Percentiles rank a stretch among this genome's conserved stretches.
phyloP scores from a whole-genome alignment of 2,113 vertebrate genomes.

The Furnarius figulus region DNA sequence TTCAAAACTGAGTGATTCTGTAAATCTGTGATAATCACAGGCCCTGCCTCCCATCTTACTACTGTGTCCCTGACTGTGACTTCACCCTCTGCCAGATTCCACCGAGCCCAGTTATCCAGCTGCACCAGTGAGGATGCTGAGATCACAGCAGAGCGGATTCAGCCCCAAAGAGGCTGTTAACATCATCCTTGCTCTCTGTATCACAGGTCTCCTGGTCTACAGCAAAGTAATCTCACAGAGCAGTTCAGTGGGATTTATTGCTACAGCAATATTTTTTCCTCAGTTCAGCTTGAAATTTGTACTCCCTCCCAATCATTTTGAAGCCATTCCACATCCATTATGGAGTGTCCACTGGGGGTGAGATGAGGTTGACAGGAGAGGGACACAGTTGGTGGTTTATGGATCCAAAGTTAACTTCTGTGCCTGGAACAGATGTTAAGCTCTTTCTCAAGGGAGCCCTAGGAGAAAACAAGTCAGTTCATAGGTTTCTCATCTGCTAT shows the following conservation, averaged over 20 bases:
- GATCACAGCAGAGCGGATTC: not conserved
- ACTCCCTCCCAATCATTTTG: not conserved
- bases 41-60: not conserved
- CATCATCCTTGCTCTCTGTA: accelerated
- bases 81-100: not conserved
- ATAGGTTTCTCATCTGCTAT: not conserved
- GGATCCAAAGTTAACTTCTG: not conserved
- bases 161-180: accelerated
- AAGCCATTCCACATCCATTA: accelerated
- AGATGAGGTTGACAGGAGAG: not conserved
- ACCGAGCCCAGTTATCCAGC: accelerated
- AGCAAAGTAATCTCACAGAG: accelerated
- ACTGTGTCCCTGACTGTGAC: not conserved
- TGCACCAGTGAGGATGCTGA: accelerated
- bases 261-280: accelerated
- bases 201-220: not conserved
- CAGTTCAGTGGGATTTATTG: not conserved
- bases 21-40: not conserved
- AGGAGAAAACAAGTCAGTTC: not conserved
- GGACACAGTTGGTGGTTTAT: not conserved
- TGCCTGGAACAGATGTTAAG: not conserved
- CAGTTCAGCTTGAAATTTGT: not conserved
- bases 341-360: not conserved
- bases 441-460: not conserved
- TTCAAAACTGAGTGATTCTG: not conserved